Percentiles rank a stretch among this genome's conserved stretches.
Evolutionary conservation across 2,797 vertebrate genomes (phyloP).

Genomic region (Hipposideros larvatus): DNA sequence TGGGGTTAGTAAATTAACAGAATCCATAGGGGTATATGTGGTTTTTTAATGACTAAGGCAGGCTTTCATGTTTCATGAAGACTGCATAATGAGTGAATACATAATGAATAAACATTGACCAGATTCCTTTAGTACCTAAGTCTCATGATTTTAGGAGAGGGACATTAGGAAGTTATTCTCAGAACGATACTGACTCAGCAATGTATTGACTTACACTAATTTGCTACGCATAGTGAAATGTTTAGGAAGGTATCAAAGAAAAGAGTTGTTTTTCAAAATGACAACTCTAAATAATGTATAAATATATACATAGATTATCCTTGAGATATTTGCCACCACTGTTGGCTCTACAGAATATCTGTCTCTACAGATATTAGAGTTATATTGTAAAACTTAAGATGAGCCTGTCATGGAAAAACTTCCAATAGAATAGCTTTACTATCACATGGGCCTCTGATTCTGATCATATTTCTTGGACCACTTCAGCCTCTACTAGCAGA

Average conservation of each 20-base stretch:
- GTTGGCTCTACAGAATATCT: conserved; percentile 10
- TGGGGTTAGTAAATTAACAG: conserved; percentile 38
- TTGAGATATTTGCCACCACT: not conserved
- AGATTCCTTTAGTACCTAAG: not conserved
- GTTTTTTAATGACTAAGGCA: not conserved
- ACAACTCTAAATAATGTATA: conserved; percentile 20
- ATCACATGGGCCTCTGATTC: not conserved
- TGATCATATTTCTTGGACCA: not conserved
- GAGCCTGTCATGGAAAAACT: not conserved
- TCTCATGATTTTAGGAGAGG: not conserved
- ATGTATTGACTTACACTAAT: not conserved
- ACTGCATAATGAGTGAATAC: conserved; percentile 21
- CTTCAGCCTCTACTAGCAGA: not conserved
- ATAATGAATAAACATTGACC: conserved; percentile 25
- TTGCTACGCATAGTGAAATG: not conserved
- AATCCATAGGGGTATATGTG: not conserved
- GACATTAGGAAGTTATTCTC: conserved; percentile 23
- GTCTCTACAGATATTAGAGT: not conserved
- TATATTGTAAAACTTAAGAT: not conserved
- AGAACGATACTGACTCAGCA: not conserved
- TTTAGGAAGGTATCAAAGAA: not conserved
- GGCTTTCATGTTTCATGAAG: conserved; percentile 18
- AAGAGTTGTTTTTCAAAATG: not conserved
- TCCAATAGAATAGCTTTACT: not conserved
- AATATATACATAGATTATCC: not conserved